Conservation (phyloP, 2,113 vertebrate genomes). For the Suricata suricatta region DNA sequence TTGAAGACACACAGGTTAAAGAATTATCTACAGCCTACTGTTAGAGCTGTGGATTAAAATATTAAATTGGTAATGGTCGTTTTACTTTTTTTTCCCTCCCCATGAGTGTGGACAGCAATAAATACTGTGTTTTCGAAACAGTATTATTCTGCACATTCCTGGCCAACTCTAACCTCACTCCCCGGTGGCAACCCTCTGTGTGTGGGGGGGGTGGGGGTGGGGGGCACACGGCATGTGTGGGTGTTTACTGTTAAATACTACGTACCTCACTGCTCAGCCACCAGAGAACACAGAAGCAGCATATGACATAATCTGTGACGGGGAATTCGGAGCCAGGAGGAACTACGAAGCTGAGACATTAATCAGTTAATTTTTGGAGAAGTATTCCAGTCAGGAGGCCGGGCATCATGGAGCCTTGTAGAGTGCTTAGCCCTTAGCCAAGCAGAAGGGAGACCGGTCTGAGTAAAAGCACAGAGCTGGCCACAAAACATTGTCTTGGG, state of each 20-base stretch:
- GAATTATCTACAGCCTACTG: background rate
- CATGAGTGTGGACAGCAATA: background rate
- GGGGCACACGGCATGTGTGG: no score
- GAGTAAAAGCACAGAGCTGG: background rate
- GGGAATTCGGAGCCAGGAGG: background rate
- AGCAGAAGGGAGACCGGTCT: background rate
- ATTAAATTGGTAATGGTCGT: background rate
- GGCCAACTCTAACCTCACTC: background rate
- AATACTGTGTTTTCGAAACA: background rate
- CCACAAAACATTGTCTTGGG: background rate
- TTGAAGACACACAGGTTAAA: background rate
- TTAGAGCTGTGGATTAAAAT: background rate
- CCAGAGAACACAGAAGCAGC: background rate
- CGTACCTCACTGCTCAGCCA: background rate
- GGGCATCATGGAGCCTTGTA: background rate
- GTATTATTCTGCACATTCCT: background rate
- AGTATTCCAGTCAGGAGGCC: background rate
- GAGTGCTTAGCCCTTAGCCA: background rate
- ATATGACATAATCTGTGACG: background rate
- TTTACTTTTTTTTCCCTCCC: background rate
- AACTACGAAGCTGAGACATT: background rate
- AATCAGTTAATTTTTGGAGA: background rate
- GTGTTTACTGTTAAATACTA: background rate
- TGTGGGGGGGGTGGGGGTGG: background rate
- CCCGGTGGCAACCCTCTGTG: fast-evolving